phyloP scores from a whole-genome alignment of 2,797 vertebrate species.

The Peromyscus nudipes region DNA sequence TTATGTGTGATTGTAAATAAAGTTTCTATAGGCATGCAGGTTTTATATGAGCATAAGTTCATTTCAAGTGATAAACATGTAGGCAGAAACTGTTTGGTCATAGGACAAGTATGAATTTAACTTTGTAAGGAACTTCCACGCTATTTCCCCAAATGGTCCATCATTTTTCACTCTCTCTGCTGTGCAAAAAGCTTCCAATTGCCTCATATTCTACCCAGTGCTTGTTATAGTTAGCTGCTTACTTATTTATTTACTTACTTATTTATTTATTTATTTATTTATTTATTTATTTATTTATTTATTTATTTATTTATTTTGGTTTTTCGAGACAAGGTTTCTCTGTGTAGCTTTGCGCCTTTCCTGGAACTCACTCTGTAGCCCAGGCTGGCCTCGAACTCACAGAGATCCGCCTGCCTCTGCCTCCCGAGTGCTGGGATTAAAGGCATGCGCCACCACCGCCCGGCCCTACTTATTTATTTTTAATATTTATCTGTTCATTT shows the following conservation, averaged over 20 bases:
- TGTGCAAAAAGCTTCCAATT: neutral
- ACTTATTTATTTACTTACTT: neutral
- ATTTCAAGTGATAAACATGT: conserved; percentile 38
- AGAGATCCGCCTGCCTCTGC: too few relatives aligned
- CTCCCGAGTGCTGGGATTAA: too few relatives aligned
- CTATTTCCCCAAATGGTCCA: neutral
- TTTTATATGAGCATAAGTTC: neutral
- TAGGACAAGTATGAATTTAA: conserved; percentile 43
- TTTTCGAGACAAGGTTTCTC: too few relatives aligned
- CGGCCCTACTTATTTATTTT: neutral
- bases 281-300: too few relatives aligned
- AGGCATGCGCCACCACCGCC: too few relatives aligned
- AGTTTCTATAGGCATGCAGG: conserved; percentile 3
- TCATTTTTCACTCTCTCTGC: neutral
- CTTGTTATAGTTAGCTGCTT: neutral
- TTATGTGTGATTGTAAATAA: neutral
- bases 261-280: too few relatives aligned
- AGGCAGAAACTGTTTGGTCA: neutral
- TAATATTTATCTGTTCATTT: neutral
- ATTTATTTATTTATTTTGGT: too few relatives aligned
- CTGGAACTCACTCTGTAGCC: too few relatives aligned
- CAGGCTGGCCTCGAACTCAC: too few relatives aligned
- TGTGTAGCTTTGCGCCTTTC: too few relatives aligned
- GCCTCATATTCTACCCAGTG: neutral
- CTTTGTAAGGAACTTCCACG: conserved; percentile 16